Evolutionary conservation across 2,888 invertebrate species (phyloP).

Genomic region (Cephalotes varians): DNA sequence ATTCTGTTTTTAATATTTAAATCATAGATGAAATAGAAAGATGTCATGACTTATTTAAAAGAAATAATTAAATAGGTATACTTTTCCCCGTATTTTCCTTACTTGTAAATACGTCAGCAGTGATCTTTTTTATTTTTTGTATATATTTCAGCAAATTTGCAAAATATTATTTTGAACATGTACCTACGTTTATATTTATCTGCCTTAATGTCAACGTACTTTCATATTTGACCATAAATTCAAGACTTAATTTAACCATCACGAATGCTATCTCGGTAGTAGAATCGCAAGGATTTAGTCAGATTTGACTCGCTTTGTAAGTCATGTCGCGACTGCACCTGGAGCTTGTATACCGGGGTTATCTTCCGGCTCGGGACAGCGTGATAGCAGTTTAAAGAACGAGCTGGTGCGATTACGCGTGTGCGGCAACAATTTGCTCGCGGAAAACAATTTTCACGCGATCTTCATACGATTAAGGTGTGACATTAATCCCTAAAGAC

Average conservation of each 20-base stretch:
- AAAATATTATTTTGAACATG: not conserved
- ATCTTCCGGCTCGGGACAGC: constrained; percentile 42
- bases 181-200: not conserved
- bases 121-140: not conserved
- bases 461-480: constrained; percentile 18
- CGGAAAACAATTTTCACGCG: constrained; percentile 29
- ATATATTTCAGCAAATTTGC: not conserved
- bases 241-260: constrained; percentile 20
- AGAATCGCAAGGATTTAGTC: constrained; percentile 37
- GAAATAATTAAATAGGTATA: not conserved
- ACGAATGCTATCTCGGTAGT: constrained; percentile 32
- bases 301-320: constrained; percentile 48
- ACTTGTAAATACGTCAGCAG: not conserved
- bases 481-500: constrained; percentile 6
- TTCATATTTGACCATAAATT: constrained; percentile 13
- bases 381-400: constrained; percentile 49
- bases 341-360: constrained; percentile 33
- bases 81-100: not conserved
- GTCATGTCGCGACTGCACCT: constrained; percentile 31
- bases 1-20: not conserved
- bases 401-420: constrained; percentile 30
- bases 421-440: constrained; percentile 29
- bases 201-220: not conserved
- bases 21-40: not conserved
- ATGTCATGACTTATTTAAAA: not conserved